Percentiles rank a stretch among this genome's conserved stretches.
These are phyloP conservation scores for Rotaria socialis DNA, from an alignment of 2,888 invertebrate genomes.

Conservation along the genomic window DNA sequence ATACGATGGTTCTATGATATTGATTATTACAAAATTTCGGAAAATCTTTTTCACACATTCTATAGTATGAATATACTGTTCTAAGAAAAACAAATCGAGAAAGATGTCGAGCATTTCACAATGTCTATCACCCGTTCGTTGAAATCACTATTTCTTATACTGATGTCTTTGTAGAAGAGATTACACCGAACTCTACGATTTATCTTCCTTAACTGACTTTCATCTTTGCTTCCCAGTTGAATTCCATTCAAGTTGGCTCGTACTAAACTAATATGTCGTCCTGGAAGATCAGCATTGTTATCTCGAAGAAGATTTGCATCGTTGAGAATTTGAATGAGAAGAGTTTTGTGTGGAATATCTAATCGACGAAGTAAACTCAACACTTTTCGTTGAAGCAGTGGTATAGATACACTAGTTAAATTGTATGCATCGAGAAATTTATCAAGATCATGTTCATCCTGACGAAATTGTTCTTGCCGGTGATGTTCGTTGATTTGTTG, in stretches of 20 bases:
- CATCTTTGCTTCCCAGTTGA: background rate
- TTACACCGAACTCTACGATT: too few relatives aligned
- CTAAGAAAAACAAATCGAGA: too few relatives aligned
- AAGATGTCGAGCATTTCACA: too few relatives aligned
- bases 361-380: constrained; percentile 11
- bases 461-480: background rate
- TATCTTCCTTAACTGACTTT: background rate
- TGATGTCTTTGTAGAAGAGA: too few relatives aligned
- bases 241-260: background rate
- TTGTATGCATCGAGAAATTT: background rate
- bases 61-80: too few relatives aligned
- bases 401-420: background rate
- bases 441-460: constrained; percentile 1
- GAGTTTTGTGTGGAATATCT: background rate
- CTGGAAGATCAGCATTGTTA: background rate
- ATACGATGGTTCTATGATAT: too few relatives aligned
- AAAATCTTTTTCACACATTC: too few relatives aligned
- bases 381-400: background rate
- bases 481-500: background rate
- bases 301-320: background rate
- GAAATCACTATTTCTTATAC: too few relatives aligned
- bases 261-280: background rate
- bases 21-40: too few relatives aligned
- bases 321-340: background rate
- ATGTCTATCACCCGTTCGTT: too few relatives aligned